Conservation (phyloP, 2,888 invertebrate species). For the Tinea trinotella region DNA sequence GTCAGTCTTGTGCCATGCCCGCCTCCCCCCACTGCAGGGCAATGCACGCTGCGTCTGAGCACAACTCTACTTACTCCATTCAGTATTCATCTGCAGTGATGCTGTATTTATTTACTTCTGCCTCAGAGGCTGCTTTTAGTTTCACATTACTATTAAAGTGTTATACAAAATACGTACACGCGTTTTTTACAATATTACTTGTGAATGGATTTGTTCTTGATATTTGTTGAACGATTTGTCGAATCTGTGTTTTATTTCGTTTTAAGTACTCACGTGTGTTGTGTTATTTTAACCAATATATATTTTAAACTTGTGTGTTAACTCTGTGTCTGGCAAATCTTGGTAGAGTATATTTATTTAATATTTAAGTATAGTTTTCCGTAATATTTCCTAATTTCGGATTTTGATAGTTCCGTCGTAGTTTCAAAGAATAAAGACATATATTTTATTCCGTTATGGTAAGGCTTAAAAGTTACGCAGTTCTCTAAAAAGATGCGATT, state of each 20-base stretch:
- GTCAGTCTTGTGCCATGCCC: constrained; percentile 58
- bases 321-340: no score
- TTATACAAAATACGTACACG: constrained; percentile 1
- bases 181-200: constrained; percentile 4
- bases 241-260: background rate
- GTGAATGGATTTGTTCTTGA: background rate
- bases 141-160: background rate
- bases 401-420: background rate
- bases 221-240: background rate
- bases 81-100: constrained; percentile 27
- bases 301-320: no score
- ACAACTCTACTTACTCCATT: constrained; percentile 44
- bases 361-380: no score
- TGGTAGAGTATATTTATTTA: no score
- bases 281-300: no score
- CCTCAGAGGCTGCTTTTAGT: background rate
- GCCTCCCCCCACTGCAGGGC: constrained; percentile 33
- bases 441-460: background rate
- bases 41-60: constrained; percentile 63
- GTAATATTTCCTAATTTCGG: no score
- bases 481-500: background rate
- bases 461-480: no score
- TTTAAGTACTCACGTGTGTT: background rate
- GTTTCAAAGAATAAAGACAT: background rate
- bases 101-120: constrained; percentile 12